Conservation (phyloP, 2,888 invertebrate genomes). For the Aphodius sticticus region DNA sequence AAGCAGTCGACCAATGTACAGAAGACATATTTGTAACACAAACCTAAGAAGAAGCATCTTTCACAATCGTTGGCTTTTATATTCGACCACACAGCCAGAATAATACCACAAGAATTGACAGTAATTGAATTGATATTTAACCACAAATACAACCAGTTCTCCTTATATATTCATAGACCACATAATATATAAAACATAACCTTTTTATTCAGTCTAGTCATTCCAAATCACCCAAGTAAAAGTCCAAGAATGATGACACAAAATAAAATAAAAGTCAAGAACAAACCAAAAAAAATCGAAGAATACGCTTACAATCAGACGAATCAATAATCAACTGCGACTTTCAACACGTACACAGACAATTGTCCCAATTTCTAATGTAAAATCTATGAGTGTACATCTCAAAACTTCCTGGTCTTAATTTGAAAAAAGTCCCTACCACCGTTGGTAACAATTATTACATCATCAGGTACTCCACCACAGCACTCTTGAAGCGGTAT, state of each 20-base stretch:
- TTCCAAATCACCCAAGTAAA: neutral
- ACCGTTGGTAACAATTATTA: neutral
- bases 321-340: neutral
- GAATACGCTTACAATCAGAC: neutral
- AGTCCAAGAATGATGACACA: neutral
- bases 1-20: neutral
- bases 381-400: neutral
- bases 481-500: neutral
- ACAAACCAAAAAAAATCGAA: neutral
- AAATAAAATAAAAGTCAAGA: neutral
- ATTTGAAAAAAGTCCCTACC: neutral
- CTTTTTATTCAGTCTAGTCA: neutral
- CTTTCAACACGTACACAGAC: neutral
- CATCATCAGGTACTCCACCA: neutral
- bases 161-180: neutral
- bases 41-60: neutral
- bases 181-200: neutral
- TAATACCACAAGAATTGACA: neutral
- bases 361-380: neutral
- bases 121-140: conserved; percentile 4
- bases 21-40: no score
- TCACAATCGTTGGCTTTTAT: neutral
- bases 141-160: neutral
- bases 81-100: neutral
- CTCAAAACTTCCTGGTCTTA: neutral